A percentile compares a stretch with the other conserved stretches of the same genome.
Conservation (phyloP, 2,797 vertebrate species). For the Pyrocephalus nanus region DNA sequence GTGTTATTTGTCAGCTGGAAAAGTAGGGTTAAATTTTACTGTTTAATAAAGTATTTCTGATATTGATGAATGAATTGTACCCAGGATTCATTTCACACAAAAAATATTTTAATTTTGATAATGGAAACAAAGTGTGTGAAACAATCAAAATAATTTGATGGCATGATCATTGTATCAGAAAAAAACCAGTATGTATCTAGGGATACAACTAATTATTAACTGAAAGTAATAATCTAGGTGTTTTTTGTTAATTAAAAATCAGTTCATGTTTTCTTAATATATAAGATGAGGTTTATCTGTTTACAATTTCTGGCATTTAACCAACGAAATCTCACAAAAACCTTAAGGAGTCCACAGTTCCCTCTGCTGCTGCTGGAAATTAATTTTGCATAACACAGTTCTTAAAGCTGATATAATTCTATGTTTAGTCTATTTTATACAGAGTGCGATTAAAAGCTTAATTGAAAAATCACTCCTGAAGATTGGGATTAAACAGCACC, state of each 20-base stretch:
- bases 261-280: background rate
- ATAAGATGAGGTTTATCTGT: background rate
- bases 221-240: background rate
- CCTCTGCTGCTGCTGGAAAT: constrained; percentile 43
- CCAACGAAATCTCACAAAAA: constrained; percentile 18
- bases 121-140: background rate
- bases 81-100: background rate
- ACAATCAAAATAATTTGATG: background rate
- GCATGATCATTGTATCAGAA: background rate
- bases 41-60: background rate
- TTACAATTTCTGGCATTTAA: constrained; percentile 16
- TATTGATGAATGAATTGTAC: background rate
- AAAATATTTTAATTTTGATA: background rate
- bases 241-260: constrained; percentile 1
- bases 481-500: constrained; percentile 64
- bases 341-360: constrained; percentile 6
- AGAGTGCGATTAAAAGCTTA: constrained; percentile 52
- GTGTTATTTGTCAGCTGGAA: background rate
- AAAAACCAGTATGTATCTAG: background rate
- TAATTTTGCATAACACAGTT: background rate
- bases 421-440: constrained; percentile 25
- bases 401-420: constrained; percentile 37
- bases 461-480: constrained; percentile 50
- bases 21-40: background rate
- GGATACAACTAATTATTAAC: background rate